Evolutionary conservation across 2,113 vertebrate genomes (phyloP), one percentile per base, ranked within the genome.

Genomic region (Oceanites oceanicus): DNA sequence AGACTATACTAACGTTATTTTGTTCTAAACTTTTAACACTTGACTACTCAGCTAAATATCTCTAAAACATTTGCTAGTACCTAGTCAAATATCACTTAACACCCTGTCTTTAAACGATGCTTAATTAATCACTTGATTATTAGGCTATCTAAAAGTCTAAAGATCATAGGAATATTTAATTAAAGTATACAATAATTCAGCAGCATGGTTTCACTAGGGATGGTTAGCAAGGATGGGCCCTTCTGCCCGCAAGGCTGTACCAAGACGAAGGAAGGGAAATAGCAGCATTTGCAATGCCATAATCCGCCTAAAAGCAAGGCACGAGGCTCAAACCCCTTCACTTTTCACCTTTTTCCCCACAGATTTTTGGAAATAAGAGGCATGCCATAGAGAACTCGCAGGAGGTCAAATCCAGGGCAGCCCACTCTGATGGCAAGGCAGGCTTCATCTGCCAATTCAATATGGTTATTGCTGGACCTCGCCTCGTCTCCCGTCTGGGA

Each of bases 341-440:
- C 23, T 42, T 77, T 3, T 27, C 40, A 19, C 2, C 45, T 61
- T 36, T 59, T 34, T 6, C 12, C 3, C 38, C 19, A 2, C 7
- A 40, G 52, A 49, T 26, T 59, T 91, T 59, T 44, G 47, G 53
- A 89, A 67, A 34, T 14, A 52, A 49, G 55, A 65, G 32, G 32
- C 29, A n/a, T 26, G n/a, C 15, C 2, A 0, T 9, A 87, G 42
- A 38, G 52, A 78, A 40, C 22, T 26, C 0, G 1, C 34, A 21
- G 27, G 50, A 91, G 30, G 18, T 23, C 30, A 55, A 38, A 40
- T 15, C 18, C 36, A 49, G 59, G 19, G 15, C 36, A 67, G 23
- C 15, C 29, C 2, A 2, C 16, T 25, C 34, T 1, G 2, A 15
- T 16, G 7, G 4, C 0, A 3, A 45, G 5, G 32, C 1, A 1